These are phyloP conservation scores for Neolamprologus devosi DNA, from an alignment of 2,113 vertebrate species.

Conservation along the genomic window DNA sequence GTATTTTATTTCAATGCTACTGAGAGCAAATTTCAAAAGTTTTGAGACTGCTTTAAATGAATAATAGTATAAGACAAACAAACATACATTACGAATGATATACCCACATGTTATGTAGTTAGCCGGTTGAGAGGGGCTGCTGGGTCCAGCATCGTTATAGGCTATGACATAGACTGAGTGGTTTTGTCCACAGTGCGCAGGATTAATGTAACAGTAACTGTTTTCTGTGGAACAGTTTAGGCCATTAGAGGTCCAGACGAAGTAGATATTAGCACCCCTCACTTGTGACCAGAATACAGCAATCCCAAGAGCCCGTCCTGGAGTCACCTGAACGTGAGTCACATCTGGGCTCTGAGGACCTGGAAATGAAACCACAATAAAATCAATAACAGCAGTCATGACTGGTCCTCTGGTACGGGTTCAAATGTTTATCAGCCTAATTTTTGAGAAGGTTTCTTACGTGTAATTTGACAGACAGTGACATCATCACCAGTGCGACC, in stretches of 20 bases:
- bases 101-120: conserved; percentile 77
- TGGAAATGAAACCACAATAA: conserved; percentile 6
- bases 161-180: conserved; percentile 74
- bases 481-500: conserved; percentile 78
- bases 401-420: too few relatives aligned
- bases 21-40: not conserved
- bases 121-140: conserved; percentile 64
- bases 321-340: conserved; percentile 1
- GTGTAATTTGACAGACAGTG: conserved; percentile 83
- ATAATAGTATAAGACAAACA: not conserved
- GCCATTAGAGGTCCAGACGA: conserved; percentile 42
- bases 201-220: conserved; percentile 67
- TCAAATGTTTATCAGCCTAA: not conserved
- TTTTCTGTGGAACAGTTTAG: conserved; percentile 66
- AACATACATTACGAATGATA: not conserved
- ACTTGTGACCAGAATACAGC: conserved; percentile 68
- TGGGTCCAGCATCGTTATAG: conserved; percentile 78
- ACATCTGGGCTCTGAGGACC: conserved; percentile 59
- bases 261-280: conserved; percentile 74
- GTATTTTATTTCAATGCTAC: not conserved
- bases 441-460: conserved; percentile 68
- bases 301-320: conserved; percentile 53
- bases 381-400: not conserved
- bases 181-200: conserved; percentile 77
- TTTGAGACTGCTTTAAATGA: not conserved